phyloP scores from a whole-genome alignment of 1,140 invertebrate genomes.

The Drosophila guanche region DNA sequence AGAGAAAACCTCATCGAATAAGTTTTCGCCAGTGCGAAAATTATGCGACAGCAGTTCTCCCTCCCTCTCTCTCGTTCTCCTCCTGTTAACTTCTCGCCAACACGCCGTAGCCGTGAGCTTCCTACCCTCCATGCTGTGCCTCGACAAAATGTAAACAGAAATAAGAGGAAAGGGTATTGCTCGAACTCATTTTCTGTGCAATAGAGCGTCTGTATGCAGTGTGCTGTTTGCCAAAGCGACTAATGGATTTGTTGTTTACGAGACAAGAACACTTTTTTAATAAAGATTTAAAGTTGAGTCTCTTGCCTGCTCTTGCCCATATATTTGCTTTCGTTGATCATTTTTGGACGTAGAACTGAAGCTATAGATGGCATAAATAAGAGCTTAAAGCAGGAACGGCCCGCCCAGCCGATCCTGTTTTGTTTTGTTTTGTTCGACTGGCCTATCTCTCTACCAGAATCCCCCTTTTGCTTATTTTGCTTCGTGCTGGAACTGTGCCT shows the following conservation, averaged over 20 bases:
- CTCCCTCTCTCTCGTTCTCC: not conserved
- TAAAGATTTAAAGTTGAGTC: constrained; percentile 42
- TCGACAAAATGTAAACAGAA: too few species aligned
- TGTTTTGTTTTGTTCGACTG: not conserved
- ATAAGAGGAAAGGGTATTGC: not conserved
- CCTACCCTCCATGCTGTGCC: too few species aligned
- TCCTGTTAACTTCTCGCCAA: too few species aligned
- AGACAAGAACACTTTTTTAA: constrained; percentile 51
- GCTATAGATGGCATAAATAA: constrained; percentile 61
- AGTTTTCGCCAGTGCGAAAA: constrained; percentile 42
- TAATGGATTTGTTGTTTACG: constrained; percentile 60
- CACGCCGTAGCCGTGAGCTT: too few species aligned
- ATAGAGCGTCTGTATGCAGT: not conserved
- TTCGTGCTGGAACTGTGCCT: too few species aligned
- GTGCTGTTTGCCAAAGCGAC: constrained; percentile 24
- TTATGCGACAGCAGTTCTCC: constrained; percentile 42
- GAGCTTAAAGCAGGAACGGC: constrained; percentile 23
- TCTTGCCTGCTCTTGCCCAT: too few species aligned
- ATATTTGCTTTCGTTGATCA: too few species aligned
- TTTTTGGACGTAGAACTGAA: constrained; percentile 8
- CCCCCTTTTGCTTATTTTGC: too few species aligned
- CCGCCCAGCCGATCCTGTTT: not conserved
- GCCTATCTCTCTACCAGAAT: constrained; percentile 14
- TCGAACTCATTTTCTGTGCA: constrained; percentile 1
- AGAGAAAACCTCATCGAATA: constrained; percentile 30